Conservation (phyloP, 2,797 vertebrate genomes). For the Squalus acanthias region DNA sequence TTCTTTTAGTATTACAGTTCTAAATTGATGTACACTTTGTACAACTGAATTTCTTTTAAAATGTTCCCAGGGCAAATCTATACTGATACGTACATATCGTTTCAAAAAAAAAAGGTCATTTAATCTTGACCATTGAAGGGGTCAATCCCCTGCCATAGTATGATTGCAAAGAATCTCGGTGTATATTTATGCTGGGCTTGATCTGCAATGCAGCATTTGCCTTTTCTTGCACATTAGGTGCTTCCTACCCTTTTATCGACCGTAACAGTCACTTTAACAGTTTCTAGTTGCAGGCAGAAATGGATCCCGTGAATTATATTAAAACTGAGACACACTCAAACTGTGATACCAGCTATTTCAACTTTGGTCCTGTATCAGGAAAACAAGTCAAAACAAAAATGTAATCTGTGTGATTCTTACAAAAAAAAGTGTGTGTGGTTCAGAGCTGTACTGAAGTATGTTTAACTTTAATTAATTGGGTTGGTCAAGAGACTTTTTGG, state of each 20-base stretch:
- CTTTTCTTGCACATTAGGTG: neutral
- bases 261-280: conserved; percentile 42
- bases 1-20: conserved; percentile 1
- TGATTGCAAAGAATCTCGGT: neutral
- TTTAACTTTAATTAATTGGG: conserved; percentile 52
- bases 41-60: conserved; percentile 8
- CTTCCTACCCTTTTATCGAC: neutral
- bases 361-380: conserved; percentile 94
- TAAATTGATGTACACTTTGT: neutral
- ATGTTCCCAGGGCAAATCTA: neutral
- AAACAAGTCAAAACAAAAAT: conserved; percentile 68
- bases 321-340: conserved; percentile 76
- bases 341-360: conserved; percentile 90
- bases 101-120: neutral
- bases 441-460: conserved; percentile 68
- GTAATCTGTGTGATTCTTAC: conserved; percentile 74
- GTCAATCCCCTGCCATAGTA: neutral
- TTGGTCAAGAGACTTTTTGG: conserved; percentile 62
- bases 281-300: conserved; percentile 77
- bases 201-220: neutral
- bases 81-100: neutral
- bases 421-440: conserved; percentile 63
- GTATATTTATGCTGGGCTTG: neutral
- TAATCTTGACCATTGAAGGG: conserved; percentile 3
- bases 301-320: conserved; percentile 96